Conservation (phyloP, 1,140 invertebrate genomes). For the Kradibia gibbosae region DNA sequence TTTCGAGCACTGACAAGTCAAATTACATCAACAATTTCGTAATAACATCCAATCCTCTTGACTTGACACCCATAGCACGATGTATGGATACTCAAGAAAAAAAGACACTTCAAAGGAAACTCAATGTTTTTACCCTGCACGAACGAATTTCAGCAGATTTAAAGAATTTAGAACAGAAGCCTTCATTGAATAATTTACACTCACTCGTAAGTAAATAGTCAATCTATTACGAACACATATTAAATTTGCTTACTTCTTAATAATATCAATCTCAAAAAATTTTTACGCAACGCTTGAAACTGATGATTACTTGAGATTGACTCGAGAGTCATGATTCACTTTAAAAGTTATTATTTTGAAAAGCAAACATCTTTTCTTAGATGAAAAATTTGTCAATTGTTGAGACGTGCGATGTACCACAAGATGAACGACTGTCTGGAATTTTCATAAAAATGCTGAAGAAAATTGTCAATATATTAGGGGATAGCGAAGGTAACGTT, state of each 20-base stretch:
- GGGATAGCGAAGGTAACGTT: constrained; percentile 56
- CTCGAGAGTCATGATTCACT: no score
- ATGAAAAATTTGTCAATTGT: constrained; percentile 51
- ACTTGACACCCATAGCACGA: not conserved
- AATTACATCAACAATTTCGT: constrained; percentile 53
- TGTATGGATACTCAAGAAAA: constrained; percentile 14
- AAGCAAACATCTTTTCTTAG: constrained; percentile 6
- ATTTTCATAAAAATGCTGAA: constrained; percentile 60
- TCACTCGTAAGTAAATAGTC: constrained; percentile 3
- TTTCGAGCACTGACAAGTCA: constrained; percentile 57
- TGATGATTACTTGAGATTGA: no score
- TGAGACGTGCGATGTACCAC: constrained; percentile 39
- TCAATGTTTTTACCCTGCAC: constrained; percentile 33
- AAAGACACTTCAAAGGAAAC: constrained; percentile 3
- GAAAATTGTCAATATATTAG: constrained; percentile 55
- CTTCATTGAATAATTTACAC: constrained; percentile 36
- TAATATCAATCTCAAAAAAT: no score
- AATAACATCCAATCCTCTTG: constrained; percentile 45
- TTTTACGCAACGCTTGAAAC: no score
- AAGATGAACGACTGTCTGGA: constrained; percentile 51
- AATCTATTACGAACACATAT: no score
- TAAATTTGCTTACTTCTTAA: no score
- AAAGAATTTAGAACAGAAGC: constrained; percentile 36
- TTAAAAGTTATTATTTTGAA: not conserved
- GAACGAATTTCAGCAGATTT: constrained; percentile 23